phyloP scores from a whole-genome alignment of 2,888 invertebrate genomes.

The Drosophila prolongata region DNA sequence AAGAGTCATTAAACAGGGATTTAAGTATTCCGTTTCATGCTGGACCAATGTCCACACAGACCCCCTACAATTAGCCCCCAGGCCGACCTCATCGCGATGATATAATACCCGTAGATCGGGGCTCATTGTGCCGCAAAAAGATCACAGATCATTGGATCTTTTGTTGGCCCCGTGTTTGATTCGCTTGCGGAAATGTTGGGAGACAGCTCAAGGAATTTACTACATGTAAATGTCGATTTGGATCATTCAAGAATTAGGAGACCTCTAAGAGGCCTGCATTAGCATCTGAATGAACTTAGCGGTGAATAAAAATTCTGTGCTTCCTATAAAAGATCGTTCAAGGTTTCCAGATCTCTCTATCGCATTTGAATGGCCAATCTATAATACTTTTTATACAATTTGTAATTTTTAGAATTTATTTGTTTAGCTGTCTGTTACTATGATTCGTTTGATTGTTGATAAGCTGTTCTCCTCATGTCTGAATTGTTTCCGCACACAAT shows the following conservation, averaged over 20 bases:
- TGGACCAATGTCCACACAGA: constrained; percentile 6
- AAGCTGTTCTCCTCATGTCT: too few relatives aligned
- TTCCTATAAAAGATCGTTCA: constrained; percentile 3
- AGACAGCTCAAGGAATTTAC: constrained; percentile 42
- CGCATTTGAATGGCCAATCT: background rate
- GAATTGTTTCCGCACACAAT: too few relatives aligned
- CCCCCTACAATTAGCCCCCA: constrained; percentile 58
- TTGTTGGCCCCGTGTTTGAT: constrained; percentile 36
- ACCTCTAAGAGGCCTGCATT: constrained; percentile 12
- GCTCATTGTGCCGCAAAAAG: constrained; percentile 56
- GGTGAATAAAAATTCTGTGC: constrained; percentile 15
- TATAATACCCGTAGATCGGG: constrained; percentile 50
- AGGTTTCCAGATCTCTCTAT: constrained; percentile 17
- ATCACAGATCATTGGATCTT: constrained; percentile 37
- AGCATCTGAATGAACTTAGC: constrained; percentile 32
- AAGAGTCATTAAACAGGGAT: constrained; percentile 41
- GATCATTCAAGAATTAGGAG: constrained; percentile 21
- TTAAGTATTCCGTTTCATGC: constrained; percentile 39
- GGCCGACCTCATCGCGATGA: constrained; percentile 18
- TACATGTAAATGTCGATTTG: constrained; percentile 36
- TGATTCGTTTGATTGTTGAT: background rate
- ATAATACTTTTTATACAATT: background rate
- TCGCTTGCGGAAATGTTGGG: constrained; percentile 51
- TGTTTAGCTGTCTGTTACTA: background rate
- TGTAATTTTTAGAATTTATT: background rate